These are phyloP conservation scores for Cerceris rybyensis DNA, from an alignment of 2,888 invertebrate genomes.

Conservation along the genomic window DNA sequence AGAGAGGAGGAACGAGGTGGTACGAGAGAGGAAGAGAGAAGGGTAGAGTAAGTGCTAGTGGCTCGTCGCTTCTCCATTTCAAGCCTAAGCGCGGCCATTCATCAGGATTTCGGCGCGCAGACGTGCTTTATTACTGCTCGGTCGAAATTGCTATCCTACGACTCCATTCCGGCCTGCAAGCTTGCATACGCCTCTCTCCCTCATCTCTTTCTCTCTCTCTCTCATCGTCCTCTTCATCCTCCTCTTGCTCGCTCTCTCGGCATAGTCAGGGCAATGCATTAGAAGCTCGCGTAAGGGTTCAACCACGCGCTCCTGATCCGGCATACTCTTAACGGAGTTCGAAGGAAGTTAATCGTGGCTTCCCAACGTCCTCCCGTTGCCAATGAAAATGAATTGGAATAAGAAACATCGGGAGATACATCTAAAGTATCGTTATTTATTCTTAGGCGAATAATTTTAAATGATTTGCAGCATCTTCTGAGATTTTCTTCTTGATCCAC, in stretches of 20 bases:
- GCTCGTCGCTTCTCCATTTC: conserved; percentile 82
- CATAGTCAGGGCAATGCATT: conserved; percentile 76
- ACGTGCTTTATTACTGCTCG: conserved; percentile 82
- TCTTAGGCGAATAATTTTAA: no score
- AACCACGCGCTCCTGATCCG: conserved; percentile 56
- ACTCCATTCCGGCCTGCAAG: conserved; percentile 80
- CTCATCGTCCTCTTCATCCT: conserved; percentile 30
- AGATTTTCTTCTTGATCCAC: no score
- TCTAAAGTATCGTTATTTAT: no score
- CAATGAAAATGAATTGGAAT: not conserved
- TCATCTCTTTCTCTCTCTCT: conserved; percentile 27
- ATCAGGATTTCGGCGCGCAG: conserved; percentile 82
- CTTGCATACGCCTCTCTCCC: conserved; percentile 64
- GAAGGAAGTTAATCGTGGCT: conserved; percentile 39
- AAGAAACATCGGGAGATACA: not conserved
- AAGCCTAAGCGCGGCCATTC: conserved; percentile 82
- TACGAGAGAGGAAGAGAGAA: conserved; percentile 49
- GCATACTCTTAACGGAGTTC: conserved; percentile 46
- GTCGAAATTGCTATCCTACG: conserved; percentile 82
- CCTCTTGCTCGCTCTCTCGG: conserved; percentile 9
- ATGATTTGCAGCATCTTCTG: no score
- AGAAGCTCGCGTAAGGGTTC: conserved; percentile 78
- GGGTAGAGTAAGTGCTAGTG: conserved; percentile 77
- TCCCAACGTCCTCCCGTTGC: not conserved
- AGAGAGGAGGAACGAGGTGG: conserved; percentile 41